Evolutionary conservation across 2,888 invertebrate species (phyloP).

Genomic region (Orchesella flavescens): DNA sequence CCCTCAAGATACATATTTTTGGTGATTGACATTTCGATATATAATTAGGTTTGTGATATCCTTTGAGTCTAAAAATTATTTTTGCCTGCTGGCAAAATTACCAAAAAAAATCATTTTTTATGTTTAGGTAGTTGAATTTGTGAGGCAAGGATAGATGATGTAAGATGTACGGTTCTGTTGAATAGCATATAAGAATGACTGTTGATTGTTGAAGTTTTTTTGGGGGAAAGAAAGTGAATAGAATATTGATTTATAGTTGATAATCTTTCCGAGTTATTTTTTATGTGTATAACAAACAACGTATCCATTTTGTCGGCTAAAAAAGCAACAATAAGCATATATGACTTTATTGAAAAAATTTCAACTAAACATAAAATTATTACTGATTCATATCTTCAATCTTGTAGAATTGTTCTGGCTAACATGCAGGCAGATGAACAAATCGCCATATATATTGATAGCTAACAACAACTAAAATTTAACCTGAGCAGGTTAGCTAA

Average conservation of each 20-base stretch:
- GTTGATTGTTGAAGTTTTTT: slow-evolving; percentile 1
- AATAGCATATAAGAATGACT: background rate
- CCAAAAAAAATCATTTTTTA: background rate
- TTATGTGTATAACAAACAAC: no score
- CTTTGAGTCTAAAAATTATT: slow-evolving; percentile 1
- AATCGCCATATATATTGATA: no score
- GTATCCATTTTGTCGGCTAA: no score
- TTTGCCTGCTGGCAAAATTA: slow-evolving; percentile 1
- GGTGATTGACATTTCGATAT: slow-evolving; percentile 18
- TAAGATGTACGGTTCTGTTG: background rate
- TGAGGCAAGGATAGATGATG: background rate
- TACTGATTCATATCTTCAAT: no score
- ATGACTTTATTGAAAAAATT: no score
- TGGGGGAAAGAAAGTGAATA: background rate
- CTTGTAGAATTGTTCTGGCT: no score
- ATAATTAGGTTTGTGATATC: slow-evolving; percentile 14
- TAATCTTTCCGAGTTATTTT: no score
- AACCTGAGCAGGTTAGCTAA: no score
- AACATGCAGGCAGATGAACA: no score
- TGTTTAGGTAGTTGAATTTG: background rate
- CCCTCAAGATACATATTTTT: background rate
- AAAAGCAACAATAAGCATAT: no score
- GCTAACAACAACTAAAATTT: no score
- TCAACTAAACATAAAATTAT: no score
- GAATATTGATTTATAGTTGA: background rate